Percentiles rank a stretch among this genome's conserved stretches.
These are phyloP conservation scores for Platerodrilus igneus DNA, from an alignment of 2,888 invertebrate genomes.

Conservation along the genomic window DNA sequence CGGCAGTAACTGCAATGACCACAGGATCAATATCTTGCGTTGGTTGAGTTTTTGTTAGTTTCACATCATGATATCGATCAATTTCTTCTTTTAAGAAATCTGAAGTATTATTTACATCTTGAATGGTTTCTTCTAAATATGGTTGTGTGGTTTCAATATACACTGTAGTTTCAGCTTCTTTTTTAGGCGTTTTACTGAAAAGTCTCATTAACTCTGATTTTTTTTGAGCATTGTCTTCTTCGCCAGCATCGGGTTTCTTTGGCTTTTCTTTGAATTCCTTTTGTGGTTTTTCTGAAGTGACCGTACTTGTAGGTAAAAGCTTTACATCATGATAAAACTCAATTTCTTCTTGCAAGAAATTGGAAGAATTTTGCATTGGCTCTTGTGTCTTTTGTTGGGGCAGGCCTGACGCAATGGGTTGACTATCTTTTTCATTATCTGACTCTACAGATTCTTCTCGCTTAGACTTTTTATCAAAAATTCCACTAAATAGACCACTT, in stretches of 20 bases:
- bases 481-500: conserved; percentile 31
- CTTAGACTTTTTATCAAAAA: conserved; percentile 36
- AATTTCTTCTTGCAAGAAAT: conserved; percentile 14
- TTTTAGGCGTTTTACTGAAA: conserved; percentile 17
- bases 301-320: too few relatives aligned
- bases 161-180: conserved; percentile 1
- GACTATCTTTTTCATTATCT: conserved; percentile 11
- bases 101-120: conserved; percentile 23
- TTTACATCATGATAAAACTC: background rate
- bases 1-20: too few relatives aligned
- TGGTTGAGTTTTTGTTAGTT: conserved; percentile 9
- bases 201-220: conserved; percentile 20
- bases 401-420: conserved; percentile 7
- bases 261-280: conserved; percentile 22
- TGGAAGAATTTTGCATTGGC: conserved; percentile 8
- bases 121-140: background rate
- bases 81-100: conserved; percentile 30
- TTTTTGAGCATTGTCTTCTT: conserved; percentile 17
- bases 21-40: background rate
- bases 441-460: conserved; percentile 23
- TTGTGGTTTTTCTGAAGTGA: background rate
- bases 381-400: conserved; percentile 2
- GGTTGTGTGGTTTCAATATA: background rate
- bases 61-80: conserved; percentile 30
- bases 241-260: too few relatives aligned